Evolutionary conservation across 2,113 vertebrate species (phyloP), one percentile per base, ranked within the genome.

Genomic region (Dermatemys mawii): DNA sequence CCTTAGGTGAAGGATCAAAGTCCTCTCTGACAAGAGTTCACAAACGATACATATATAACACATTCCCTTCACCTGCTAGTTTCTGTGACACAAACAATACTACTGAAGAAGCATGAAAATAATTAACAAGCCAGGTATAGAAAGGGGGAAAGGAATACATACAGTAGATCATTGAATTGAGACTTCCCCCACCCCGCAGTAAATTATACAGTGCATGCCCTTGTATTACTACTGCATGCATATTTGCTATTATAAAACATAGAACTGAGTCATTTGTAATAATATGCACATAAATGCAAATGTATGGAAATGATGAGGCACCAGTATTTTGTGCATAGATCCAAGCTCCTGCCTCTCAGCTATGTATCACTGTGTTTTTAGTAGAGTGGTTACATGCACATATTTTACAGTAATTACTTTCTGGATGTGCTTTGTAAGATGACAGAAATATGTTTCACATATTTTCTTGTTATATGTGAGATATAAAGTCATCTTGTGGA

Each of bases 391-490:
- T 97, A 90, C 93, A 94, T 84, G 89, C 88, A 98, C 96, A 97
- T 98, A 97, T 98, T 98, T 97, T 98, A 97, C 87, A 96, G 95
- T 97, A 97, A 98, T 98, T 98, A 97, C 97, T 98, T 98, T 97
- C 94, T 97, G 96, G 88, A 95, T 97, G 92, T 96, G 88, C 96
- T 98, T 97, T 96, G 94, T 97, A 97, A 97, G 92, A 91, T 97
- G 98, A 97, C 96, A 98, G 96, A 97, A 98, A 98, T 98, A 98
- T 97, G 97, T 95, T 97, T 93, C 94, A 86, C 87, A 55, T 97
- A 96, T 95, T 97, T 93, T 90, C 96, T 54, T 94, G 94, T 97
- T 97, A 96, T 97, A 97, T 90, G 93, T 97, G 90, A 93, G 84
- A 94, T 95, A 96, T 97, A 98, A 98, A 98, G 93, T 95, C 94